These are phyloP conservation scores for Pygocentrus nattereri DNA, from an alignment of 2,797 vertebrate species.

Conservation along the genomic window DNA sequence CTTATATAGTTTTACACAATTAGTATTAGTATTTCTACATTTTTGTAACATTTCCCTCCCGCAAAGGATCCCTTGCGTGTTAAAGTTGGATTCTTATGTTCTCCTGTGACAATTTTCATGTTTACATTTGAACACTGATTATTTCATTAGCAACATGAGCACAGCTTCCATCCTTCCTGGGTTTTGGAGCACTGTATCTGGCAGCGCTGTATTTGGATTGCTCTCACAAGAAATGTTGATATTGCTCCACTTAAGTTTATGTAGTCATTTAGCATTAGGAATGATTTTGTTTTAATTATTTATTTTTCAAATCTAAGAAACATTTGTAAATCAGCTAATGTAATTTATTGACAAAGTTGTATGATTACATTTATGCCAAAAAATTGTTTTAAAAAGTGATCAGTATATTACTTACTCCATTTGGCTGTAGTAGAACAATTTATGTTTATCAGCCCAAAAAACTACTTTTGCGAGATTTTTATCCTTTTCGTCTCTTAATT, in stretches of 20 bases:
- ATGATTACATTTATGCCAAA: slow-evolving; percentile 50
- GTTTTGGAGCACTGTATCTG: slow-evolving; percentile 28
- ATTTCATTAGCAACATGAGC: slow-evolving; percentile 39
- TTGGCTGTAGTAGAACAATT: slow-evolving; percentile 6
- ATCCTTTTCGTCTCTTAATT: slow-evolving; percentile 43
- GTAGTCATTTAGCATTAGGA: slow-evolving; percentile 27
- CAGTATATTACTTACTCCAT: not conserved
- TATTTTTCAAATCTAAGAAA: slow-evolving; percentile 49
- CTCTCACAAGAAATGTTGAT: slow-evolving; percentile 26
- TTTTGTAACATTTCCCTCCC: slow-evolving; percentile 4
- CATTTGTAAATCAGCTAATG: slow-evolving; percentile 35
- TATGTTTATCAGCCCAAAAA: slow-evolving; percentile 40
- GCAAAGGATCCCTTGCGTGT: slow-evolving; percentile 6
- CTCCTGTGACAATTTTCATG: slow-evolving; percentile 35
- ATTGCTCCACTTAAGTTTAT: slow-evolving; percentile 29
- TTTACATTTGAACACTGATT: slow-evolving; percentile 47
- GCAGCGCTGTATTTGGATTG: slow-evolving; percentile 30
- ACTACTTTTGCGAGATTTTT: slow-evolving; percentile 59
- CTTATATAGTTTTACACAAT: slow-evolving; percentile 13
- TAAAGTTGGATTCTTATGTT: slow-evolving; percentile 17
- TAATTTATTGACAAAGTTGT: slow-evolving; percentile 64
- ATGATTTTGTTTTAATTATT: slow-evolving; percentile 49
- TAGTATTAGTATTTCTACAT: slow-evolving; percentile 32
- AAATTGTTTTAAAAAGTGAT: slow-evolving; percentile 20
- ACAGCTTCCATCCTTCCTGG: slow-evolving; percentile 40